These are phyloP conservation scores for Carpatolechia fugitivella DNA, from an alignment of 2,888 invertebrate species.

Conservation along the genomic window DNA sequence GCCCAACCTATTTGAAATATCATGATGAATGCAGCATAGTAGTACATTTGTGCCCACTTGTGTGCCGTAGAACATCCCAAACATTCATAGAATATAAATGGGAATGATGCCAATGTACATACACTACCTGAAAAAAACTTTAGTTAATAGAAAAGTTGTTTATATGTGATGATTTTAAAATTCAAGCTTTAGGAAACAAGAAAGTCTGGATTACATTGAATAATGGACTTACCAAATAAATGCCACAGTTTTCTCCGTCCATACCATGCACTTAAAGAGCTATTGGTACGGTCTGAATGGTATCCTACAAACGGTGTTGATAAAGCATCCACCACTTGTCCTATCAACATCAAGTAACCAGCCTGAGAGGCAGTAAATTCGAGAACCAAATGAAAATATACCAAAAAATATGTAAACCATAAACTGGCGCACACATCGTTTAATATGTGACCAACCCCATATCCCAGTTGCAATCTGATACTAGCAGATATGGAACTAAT, in stretches of 20 bases:
- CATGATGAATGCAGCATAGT: slow-evolving; percentile 86
- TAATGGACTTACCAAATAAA: slow-evolving; percentile 83
- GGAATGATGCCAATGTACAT: slow-evolving; percentile 88
- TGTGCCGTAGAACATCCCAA: slow-evolving; percentile 81
- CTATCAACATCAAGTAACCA: slow-evolving; percentile 86
- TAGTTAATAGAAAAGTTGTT: not conserved
- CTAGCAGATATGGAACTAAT: slow-evolving; percentile 52
- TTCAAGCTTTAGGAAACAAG: not conserved
- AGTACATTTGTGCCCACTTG: slow-evolving; percentile 85
- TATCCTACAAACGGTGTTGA: slow-evolving; percentile 93
- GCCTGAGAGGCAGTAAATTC: slow-evolving; percentile 78
- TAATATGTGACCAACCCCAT: slow-evolving; percentile 90
- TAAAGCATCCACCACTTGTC: slow-evolving; percentile 91
- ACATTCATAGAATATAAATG: slow-evolving; percentile 92
- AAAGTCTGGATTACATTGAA: not conserved
- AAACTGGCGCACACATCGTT: slow-evolving; percentile 96
- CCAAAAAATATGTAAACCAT: slow-evolving; percentile 95
- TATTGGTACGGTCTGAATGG: slow-evolving; percentile 87
- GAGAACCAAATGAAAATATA: slow-evolving; percentile 85
- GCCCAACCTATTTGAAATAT: slow-evolving; percentile 98
- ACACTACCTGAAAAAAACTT: slow-evolving; percentile 81
- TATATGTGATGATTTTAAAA: not conserved
- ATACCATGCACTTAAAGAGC: slow-evolving; percentile 83
- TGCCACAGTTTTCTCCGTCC: slow-evolving; percentile 94
- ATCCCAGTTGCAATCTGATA: slow-evolving; percentile 75